Conservation (phyloP, 2,113 vertebrate species). For the Baryphthengus martii region DNA sequence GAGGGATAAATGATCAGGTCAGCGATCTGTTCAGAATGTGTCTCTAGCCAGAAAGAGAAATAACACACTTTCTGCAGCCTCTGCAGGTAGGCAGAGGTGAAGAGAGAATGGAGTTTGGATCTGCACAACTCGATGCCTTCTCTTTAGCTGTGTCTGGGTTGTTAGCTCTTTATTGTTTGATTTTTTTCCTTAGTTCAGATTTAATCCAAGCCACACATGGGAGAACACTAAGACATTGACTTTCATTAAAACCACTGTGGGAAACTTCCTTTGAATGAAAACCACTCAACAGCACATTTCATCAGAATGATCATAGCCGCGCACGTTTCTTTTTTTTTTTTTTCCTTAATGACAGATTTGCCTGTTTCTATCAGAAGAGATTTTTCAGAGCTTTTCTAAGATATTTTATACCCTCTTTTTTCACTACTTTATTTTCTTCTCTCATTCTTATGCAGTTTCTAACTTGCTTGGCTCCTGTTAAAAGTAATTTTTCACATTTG, state of each 20-base stretch:
- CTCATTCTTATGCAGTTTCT: neutral
- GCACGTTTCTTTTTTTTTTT: neutral
- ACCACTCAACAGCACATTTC: neutral
- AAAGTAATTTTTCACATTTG: neutral
- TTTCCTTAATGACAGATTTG: neutral
- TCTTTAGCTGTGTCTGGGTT: neutral
- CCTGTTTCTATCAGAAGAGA: neutral
- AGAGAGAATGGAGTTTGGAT: neutral
- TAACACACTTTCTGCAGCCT: neutral
- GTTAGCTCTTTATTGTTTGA: neutral
- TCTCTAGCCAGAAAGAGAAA: neutral
- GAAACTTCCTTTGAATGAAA: neutral
- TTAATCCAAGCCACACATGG: neutral
- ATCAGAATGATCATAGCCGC: neutral
- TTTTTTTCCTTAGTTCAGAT: neutral
- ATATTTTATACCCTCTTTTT: neutral
- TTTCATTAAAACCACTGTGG: neutral
- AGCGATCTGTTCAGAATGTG: neutral
- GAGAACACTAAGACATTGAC: neutral
- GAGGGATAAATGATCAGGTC: neutral
- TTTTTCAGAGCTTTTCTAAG: neutral
- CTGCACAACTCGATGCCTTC: neutral
- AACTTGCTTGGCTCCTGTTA: neutral
- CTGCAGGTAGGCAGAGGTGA: neutral
- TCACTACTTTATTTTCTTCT: neutral